Base-by-base conservation (phyloP, 2,797 vertebrate species). In the Salmo trutta region DNA sequence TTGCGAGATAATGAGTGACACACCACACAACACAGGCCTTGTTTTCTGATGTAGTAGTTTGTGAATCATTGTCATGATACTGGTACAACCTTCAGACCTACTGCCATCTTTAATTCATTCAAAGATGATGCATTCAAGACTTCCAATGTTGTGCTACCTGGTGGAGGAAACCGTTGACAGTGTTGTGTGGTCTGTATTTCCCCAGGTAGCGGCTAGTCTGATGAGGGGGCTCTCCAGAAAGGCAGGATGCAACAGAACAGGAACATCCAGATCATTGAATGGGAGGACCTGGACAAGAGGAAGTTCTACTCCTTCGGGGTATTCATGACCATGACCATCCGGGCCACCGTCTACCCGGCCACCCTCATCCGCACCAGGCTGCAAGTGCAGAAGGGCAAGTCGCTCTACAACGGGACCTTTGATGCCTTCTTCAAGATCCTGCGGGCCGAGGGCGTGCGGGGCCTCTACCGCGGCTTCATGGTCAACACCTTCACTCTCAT, bases 261-360 rank as follows among this genome's bases (percentile, higher is more conserved):
- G 77, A 99, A 98, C 93, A 98, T 99, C 90, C 97, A 96, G 91
- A 99, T 99, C 93, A 99, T 99, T 0, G 98, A 99, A 90, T 99
- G 98, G 98, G 98, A 99, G 81, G 96, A 99, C 90, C 91, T 99
- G 86, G 98, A 99, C 94, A 99, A 99, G 83, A 95, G 94, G 91
- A 99, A 98, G 79, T 99, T 99, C 93, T 99, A 98, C 3, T 95
- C 97, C 1, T 94, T 99, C 0, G 97, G 98, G 0, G 93, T 99
- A 54, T 98, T 97, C 51, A 98, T 99, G 96, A 99, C 98, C 0
- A 97, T 99, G 97, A 93, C 93, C 89, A 99, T 99, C 87, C 94
- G 98, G 2, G 96, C 96, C 81, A 97, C 97, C 0, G 95, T 99
- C 69, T 99, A 99, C 91, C 98, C 98, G 0, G 97, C 98, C 84